Conservation (phyloP, 2,113 vertebrate genomes). For the Hassar affinis region DNA sequence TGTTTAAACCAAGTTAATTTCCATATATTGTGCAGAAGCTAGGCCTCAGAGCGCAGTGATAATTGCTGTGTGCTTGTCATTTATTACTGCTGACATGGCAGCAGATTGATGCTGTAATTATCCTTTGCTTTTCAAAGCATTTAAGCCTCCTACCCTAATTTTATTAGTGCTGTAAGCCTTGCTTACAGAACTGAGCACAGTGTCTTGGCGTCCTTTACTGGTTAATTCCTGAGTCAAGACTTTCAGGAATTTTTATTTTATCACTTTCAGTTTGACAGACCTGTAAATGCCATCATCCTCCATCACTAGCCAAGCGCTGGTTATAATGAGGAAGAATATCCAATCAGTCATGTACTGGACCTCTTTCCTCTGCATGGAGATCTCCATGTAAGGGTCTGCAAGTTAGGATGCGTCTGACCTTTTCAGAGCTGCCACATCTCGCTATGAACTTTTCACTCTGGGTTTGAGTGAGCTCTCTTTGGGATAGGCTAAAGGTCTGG, state of each 20-base stretch:
- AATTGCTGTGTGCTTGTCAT: constrained; percentile 18
- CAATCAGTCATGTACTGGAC: neutral
- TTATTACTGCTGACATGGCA: constrained; percentile 29
- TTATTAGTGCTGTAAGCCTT: neutral
- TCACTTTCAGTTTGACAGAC: neutral
- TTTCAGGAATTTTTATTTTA: neutral
- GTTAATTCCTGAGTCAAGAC: neutral
- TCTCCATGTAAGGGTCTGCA: neutral
- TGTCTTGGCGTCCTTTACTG: neutral
- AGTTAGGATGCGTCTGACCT: constrained; percentile 28
- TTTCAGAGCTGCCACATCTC: constrained; percentile 7
- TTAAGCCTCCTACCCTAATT: constrained; percentile 4
- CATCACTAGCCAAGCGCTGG: neutral
- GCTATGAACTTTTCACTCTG: constrained; percentile 36
- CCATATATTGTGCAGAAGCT: neutral
- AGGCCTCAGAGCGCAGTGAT: constrained; percentile 4
- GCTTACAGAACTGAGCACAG: neutral
- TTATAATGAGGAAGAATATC: constrained; percentile 18
- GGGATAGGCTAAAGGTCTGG: constrained; percentile 24
- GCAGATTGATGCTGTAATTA: constrained; percentile 37
- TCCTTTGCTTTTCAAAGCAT: constrained; percentile 9
- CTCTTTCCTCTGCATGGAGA: constrained; percentile 11
- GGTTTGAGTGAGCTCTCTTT: constrained; percentile 31
- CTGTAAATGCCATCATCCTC: neutral
- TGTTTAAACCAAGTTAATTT: constrained; percentile 17